A percentile compares a stretch with the other conserved stretches of the same genome.
Evolutionary conservation across 2,888 invertebrate genomes (phyloP).

Genomic region (Alentia gelatinosa): DNA sequence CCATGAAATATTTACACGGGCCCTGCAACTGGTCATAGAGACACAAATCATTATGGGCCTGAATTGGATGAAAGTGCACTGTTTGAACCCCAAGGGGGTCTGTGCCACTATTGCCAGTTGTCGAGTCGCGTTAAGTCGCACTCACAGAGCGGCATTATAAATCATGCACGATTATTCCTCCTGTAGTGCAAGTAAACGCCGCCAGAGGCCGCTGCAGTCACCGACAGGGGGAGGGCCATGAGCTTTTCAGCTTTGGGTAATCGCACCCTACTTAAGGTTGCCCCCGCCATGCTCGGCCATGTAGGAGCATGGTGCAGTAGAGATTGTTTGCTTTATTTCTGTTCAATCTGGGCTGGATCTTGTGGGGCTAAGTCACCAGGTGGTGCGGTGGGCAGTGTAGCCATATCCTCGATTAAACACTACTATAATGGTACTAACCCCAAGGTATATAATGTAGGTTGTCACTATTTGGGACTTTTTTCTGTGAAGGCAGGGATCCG

Average conservation of each 20-base stretch:
- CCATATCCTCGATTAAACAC: background rate
- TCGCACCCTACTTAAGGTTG: background rate
- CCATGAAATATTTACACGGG: background rate
- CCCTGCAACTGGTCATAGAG: background rate
- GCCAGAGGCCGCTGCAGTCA: background rate
- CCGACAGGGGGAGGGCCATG: background rate
- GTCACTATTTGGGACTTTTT: background rate
- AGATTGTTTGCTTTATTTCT: background rate
- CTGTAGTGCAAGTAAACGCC: slow-evolving; percentile 5
- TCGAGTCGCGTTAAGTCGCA: background rate
- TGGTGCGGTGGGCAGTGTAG: background rate
- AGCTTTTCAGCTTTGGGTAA: slow-evolving; percentile 30
- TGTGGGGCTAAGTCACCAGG: background rate
- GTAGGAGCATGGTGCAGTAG: background rate
- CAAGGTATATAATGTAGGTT: background rate
- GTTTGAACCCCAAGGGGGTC: slow-evolving; percentile 13
- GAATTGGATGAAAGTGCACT: slow-evolving; percentile 5
- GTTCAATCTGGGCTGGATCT: background rate
- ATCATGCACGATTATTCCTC: slow-evolving; percentile 18
- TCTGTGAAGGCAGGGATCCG: background rate
- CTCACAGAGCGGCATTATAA: background rate
- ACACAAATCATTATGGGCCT: slow-evolving; percentile 8
- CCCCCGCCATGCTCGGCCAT: background rate
- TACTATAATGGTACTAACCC: background rate
- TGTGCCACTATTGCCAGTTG: background rate